These are phyloP conservation scores for Nebria salina DNA, from an alignment of 2,888 invertebrate species.

Conservation along the genomic window DNA sequence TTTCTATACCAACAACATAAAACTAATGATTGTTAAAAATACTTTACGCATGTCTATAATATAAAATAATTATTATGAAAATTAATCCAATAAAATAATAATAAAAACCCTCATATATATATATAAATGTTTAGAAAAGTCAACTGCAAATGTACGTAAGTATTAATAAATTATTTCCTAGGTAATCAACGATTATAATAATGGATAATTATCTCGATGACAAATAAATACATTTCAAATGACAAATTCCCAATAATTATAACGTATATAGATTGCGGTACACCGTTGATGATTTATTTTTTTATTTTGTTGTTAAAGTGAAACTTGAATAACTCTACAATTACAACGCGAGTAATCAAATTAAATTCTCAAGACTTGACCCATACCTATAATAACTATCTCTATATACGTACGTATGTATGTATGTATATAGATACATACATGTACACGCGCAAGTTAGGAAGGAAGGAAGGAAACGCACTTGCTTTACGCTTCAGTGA, in stretches of 20 bases:
- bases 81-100: too few species aligned
- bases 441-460: not conserved
- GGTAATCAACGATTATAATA: not conserved
- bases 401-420: not conserved
- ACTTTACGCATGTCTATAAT: too few species aligned
- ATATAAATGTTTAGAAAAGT: too few species aligned
- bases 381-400: not conserved
- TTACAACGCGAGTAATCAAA: constrained; percentile 17
- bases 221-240: not conserved
- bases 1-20: not conserved
- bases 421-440: not conserved
- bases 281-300: not conserved
- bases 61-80: too few species aligned
- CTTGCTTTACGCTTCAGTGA: constrained; percentile 2
- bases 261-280: not conserved
- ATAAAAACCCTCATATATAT: too few species aligned
- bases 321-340: constrained; percentile 18
- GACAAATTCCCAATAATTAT: not conserved
- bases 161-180: not conserved
- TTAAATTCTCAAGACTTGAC: not conserved
- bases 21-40: too few species aligned
- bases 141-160: not conserved
- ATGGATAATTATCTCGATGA: not conserved
- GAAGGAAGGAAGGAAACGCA: constrained; percentile 15
- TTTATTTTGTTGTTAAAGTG: constrained; percentile 17